Evolutionary conservation across 2,113 vertebrate genomes (phyloP), one percentile per base, ranked within the genome.

Genomic region (Ornithorhynchus anatinus): DNA sequence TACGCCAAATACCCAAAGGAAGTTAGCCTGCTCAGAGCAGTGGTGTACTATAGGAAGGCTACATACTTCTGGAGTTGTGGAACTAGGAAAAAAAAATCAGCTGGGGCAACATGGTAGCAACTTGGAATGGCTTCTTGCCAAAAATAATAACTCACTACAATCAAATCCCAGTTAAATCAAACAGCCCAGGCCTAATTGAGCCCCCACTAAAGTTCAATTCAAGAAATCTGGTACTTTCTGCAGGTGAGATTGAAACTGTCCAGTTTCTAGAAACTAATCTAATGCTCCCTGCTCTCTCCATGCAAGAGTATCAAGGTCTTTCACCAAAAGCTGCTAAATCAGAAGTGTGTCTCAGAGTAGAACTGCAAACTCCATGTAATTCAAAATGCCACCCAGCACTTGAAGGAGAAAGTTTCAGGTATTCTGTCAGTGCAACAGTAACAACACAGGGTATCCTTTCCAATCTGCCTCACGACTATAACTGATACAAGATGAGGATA

Each of bases 221-320:
- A 82, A 79, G 84, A 82, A 77, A 87, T 72, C 74, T 72, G 73
- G 75, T 87, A 59, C 68, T 91, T 92, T 84, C 86, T 86, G 80
- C 80, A 92, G 85, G 91, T 91, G 92, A 91, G 88, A 91, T 67
- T 91, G 91, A 94, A 88, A 79, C 71, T 90, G 75, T 84, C 85
- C 91, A 93, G 88, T 80, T 77, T 74, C 38, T 53, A 74, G 27
- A 52, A 89, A 53, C 69, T 69, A 84, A 76, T 32, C 73, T 50
- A 75, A 86, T 54, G 39, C 59, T 31, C 25, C 45, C 35, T 40
- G 20, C 40, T n/a, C n/a, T 33, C 15, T 72, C 75, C 44, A 52
- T 50, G 44, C 23, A 52, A 72, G 9, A 53, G n/a, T 7, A 8
- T 45, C 7, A 17, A 57, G 57, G 42, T 8, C 42, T 67, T 66